A percentile compares a stretch with the other conserved stretches of the same genome.
phyloP scores from a whole-genome alignment of 2,113 vertebrate species.

The Rutilus rutilus region DNA sequence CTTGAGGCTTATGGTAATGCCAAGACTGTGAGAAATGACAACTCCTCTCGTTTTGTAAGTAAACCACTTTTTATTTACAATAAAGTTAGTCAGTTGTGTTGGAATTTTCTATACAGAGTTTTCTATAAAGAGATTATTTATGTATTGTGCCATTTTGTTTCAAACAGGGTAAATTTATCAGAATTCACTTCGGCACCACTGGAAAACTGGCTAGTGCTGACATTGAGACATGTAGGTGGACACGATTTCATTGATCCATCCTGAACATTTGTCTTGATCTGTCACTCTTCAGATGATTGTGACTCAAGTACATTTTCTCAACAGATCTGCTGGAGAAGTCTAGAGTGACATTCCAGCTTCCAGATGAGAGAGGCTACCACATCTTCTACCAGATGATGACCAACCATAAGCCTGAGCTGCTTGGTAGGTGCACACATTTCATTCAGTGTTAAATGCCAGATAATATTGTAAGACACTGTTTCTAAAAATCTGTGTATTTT shows the following conservation, averaged over 20 bases:
- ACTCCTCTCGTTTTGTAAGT: too few species aligned
- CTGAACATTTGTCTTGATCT: neutral
- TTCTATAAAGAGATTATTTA: neutral
- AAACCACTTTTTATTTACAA: too few species aligned
- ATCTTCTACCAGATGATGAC: conserved; percentile 64
- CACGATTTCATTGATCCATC: neutral
- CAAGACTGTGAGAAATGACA: too few species aligned
- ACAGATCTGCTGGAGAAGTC: conserved; percentile 59
- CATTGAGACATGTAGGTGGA: conserved; percentile 82
- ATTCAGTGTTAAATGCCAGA: neutral
- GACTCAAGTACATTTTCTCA: neutral
- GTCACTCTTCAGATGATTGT: neutral
- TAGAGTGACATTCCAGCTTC: conserved; percentile 61
- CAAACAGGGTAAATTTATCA: conserved; percentile 73
- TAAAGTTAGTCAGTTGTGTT: neutral
- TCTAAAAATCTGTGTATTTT: conserved; percentile 16
- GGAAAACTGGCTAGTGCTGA: conserved; percentile 87
- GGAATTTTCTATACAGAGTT: neutral
- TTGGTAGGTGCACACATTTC: conserved; percentile 44
- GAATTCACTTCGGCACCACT: conserved; percentile 82
- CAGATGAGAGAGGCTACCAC: conserved; percentile 63
- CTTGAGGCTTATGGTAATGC: too few species aligned
- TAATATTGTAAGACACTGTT: neutral
- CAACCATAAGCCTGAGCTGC: conserved; percentile 60
- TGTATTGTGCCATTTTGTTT: neutral